These are phyloP conservation scores for Corythornis vintsioides DNA, from an alignment of 2,113 vertebrate genomes.

Conservation along the genomic window DNA sequence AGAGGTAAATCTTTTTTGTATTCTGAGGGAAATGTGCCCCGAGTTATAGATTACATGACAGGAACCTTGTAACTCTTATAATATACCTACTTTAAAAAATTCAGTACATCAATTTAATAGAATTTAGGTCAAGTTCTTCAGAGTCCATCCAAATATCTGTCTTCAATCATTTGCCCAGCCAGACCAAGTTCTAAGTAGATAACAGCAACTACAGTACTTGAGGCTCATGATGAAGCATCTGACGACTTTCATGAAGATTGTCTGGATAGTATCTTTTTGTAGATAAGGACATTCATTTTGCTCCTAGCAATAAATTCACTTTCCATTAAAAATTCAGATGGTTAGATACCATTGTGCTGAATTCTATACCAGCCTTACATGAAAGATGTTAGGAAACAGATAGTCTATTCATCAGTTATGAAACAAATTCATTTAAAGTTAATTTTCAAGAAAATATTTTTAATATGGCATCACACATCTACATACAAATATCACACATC, in stretches of 20 bases:
- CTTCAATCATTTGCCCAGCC: conserved; percentile 19
- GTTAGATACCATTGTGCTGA: conserved; percentile 10
- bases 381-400: neutral
- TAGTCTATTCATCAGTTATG: neutral
- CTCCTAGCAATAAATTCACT: conserved; percentile 47
- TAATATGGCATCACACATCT: neutral
- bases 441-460: neutral
- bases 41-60: neutral
- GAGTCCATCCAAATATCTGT: neutral
- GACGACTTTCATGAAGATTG: neutral
- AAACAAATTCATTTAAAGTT: neutral
- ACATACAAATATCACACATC: neutral
- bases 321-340: conserved; percentile 37
- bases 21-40: neutral
- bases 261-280: neutral
- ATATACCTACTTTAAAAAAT: neutral
- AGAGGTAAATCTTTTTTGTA: neutral
- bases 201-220: neutral
- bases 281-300: conserved; percentile 26
- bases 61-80: neutral
- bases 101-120: neutral
- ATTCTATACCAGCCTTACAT: neutral
- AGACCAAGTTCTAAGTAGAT: neutral
- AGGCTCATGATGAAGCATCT: neutral
- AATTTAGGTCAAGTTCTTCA: neutral